Conservation (phyloP, 2,888 invertebrate species). For the Hirtodrosophila cameraria region DNA sequence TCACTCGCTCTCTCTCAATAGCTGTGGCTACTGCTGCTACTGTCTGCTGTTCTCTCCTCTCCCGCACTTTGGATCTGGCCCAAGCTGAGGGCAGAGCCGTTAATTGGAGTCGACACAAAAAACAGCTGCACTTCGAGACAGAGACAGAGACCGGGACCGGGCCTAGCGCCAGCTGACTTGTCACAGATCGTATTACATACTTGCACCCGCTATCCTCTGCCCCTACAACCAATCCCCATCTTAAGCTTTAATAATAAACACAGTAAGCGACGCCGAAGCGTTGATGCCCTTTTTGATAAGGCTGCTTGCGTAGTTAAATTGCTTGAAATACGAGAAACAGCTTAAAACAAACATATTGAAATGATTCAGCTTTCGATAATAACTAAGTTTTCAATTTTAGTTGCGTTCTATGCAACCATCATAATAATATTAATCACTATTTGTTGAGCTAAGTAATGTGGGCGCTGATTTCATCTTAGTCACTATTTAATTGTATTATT, state of each 20-base stretch:
- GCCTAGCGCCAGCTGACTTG: conserved; percentile 70
- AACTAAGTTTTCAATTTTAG: too few relatives aligned
- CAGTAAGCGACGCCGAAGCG: conserved; percentile 3
- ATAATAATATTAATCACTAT: too few relatives aligned
- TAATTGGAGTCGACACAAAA: conserved; percentile 53
- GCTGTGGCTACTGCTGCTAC: conserved; percentile 43
- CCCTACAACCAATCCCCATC: too few relatives aligned
- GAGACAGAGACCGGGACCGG: conserved; percentile 20
- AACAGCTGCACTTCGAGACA: conserved; percentile 51
- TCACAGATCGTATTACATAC: conserved; percentile 60
- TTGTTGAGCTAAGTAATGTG: too few relatives aligned
- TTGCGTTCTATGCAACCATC: too few relatives aligned
- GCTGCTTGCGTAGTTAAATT: not conserved
- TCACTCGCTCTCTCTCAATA: conserved; percentile 1
- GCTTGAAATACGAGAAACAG: too few relatives aligned
- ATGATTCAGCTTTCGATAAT: too few relatives aligned
- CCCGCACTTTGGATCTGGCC: conserved; percentile 23
- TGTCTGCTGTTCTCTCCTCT: conserved; percentile 23
- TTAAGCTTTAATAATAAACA: conserved; percentile 4
- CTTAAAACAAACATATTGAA: too few relatives aligned
- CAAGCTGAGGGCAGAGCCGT: conserved; percentile 35
- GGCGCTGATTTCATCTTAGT: too few relatives aligned
- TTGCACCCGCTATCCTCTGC: conserved; percentile 3
- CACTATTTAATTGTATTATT: too few relatives aligned
- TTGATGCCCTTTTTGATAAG: conserved; percentile 23